phyloP scores from a whole-genome alignment of 2,113 vertebrate species.

The Dipodomys merriami region DNA sequence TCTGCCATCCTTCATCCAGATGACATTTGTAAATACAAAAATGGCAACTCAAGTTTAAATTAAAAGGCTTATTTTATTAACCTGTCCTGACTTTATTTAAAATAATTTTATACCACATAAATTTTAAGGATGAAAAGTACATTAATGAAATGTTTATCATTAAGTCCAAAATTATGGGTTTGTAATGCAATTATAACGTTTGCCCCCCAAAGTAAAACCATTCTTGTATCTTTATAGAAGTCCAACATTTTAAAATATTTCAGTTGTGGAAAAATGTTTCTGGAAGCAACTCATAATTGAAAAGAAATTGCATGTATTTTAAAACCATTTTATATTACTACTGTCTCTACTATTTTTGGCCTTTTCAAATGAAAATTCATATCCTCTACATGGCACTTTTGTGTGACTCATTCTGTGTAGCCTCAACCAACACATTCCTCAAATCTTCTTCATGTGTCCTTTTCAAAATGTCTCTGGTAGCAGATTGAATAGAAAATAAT shows the following conservation, averaged over 20 bases:
- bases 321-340: constrained; percentile 61
- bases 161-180: constrained; percentile 95
- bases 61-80: constrained; percentile 84
- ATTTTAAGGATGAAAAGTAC: constrained; percentile 97
- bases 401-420: constrained; percentile 89
- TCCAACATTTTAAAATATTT: constrained; percentile 83
- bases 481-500: constrained; percentile 90
- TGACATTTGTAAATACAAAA: constrained; percentile 55
- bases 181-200: constrained; percentile 93
- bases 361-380: constrained; percentile 70
- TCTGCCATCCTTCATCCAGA: constrained; percentile 14
- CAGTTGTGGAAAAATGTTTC: constrained; percentile 83
- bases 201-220: constrained; percentile 82
- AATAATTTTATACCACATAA: constrained; percentile 86
- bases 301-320: constrained; percentile 67
- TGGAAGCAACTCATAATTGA: constrained; percentile 79
- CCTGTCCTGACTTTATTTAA: constrained; percentile 84
- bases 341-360: constrained; percentile 61
- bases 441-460: constrained; percentile 91
- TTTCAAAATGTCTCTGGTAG: constrained; percentile 91
- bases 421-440: constrained; percentile 90
- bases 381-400: constrained; percentile 39
- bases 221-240: constrained; percentile 83
- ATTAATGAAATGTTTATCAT: constrained; percentile 96
- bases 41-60: constrained; percentile 83